Conservation (phyloP, 2,888 invertebrate species). For the Cyaniris semiargus region DNA sequence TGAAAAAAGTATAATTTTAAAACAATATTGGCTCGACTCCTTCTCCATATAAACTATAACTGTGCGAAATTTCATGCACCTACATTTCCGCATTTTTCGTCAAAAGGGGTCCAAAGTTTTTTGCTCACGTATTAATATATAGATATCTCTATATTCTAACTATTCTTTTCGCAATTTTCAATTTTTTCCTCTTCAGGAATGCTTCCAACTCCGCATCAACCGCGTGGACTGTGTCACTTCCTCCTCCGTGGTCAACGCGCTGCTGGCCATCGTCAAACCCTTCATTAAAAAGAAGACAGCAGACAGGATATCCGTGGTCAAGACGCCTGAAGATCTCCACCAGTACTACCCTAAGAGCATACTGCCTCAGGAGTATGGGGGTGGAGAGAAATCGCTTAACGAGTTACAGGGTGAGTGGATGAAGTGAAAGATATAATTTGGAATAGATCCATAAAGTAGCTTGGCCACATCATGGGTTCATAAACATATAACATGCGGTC, state of each 20-base stretch:
- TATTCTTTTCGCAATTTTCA: background rate
- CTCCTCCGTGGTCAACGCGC: background rate
- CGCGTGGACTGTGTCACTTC: background rate
- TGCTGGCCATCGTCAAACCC: slow-evolving; percentile 19
- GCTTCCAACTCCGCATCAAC: slow-evolving; percentile 23
- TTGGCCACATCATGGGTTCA: too few species aligned
- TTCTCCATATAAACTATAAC: too few species aligned
- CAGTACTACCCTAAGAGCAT: background rate
- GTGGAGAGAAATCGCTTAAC: slow-evolving; percentile 3
- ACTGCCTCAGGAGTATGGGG: slow-evolving; percentile 25
- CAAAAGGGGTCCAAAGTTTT: too few species aligned
- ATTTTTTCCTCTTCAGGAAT: slow-evolving; percentile 1
- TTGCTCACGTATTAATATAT: too few species aligned
- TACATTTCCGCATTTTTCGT: too few species aligned
- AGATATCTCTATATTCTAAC: too few species aligned
- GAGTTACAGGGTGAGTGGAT: slow-evolving; percentile 26
- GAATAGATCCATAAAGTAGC: too few species aligned
- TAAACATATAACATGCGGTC: too few species aligned
- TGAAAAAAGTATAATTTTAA: too few species aligned
- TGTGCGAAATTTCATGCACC: too few species aligned
- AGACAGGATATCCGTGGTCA: slow-evolving; percentile 19
- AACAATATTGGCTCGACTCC: too few species aligned
- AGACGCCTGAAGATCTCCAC: slow-evolving; percentile 9
- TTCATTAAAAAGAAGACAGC: background rate
- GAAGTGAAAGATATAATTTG: too few species aligned